Evolutionary conservation across 2,888 invertebrate genomes (phyloP).

Genomic region (Lepidochitona cinerea): DNA sequence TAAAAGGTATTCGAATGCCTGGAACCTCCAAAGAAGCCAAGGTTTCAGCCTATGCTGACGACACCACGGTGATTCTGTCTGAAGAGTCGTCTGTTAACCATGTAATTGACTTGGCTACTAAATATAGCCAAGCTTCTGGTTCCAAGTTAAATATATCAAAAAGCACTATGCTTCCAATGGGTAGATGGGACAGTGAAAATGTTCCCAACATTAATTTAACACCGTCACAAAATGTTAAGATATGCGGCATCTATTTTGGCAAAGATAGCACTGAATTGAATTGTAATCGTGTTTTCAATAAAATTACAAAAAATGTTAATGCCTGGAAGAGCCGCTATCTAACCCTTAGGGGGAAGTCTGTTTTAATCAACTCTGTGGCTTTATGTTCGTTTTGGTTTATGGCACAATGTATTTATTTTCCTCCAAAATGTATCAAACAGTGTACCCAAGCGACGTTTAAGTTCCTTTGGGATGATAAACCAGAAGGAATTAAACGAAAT

Average conservation of each 20-base stretch:
- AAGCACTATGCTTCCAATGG: conserved; percentile 17
- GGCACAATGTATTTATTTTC: background rate
- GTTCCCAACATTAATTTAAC: background rate
- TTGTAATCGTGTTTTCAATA: background rate
- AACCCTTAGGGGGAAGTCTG: background rate
- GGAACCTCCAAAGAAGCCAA: conserved; percentile 6
- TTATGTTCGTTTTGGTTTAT: background rate
- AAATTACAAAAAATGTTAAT: background rate
- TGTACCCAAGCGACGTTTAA: background rate
- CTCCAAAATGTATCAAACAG: background rate
- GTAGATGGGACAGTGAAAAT: background rate
- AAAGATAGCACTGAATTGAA: background rate
- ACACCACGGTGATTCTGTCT: conserved; percentile 11
- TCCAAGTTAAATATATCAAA: conserved; percentile 29
- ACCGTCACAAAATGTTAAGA: background rate
- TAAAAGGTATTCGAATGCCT: conserved; percentile 21
- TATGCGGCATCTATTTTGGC: background rate
- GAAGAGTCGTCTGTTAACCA: conserved; percentile 7
- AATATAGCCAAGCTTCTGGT: conserved; percentile 19
- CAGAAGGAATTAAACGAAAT: background rate
- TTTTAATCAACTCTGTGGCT: background rate
- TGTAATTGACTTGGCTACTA: conserved; percentile 1
- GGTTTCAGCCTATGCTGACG: conserved; percentile 15
- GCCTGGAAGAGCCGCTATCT: background rate
- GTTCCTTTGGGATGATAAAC: background rate